A percentile compares a stretch with the other conserved stretches of the same genome.
Evolutionary conservation across 2,797 vertebrate genomes (phyloP).

Genomic region (Phrynocephalus guinanensis): DNA sequence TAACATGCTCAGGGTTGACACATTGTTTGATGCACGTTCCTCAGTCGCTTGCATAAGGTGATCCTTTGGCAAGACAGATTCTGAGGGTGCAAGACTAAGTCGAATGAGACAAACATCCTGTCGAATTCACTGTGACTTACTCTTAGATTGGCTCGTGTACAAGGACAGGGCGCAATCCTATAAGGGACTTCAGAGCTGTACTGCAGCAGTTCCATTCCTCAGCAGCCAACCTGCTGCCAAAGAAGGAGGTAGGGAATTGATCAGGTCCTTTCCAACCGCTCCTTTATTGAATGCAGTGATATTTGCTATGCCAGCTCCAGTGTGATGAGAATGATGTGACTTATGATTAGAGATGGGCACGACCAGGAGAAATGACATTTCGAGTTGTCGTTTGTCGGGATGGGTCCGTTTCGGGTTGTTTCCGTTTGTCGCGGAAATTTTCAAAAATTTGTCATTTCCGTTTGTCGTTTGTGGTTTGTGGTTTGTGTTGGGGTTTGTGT

Average conservation of each 20-base stretch:
- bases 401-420: no score
- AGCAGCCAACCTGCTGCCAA: background rate
- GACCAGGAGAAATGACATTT: no score
- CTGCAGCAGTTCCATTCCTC: background rate
- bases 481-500: no score
- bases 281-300: background rate
- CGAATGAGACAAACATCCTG: background rate
- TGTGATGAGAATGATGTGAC: background rate
- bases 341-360: background rate
- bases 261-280: background rate
- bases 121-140: background rate
- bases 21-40: background rate
- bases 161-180: background rate
- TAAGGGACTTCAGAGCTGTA: no score
- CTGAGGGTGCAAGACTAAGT: background rate
- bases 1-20: background rate
- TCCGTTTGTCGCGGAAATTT: no score
- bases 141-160: background rate
- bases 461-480: no score
- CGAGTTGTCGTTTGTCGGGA: no score
- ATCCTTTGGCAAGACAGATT: background rate
- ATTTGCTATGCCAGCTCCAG: background rate
- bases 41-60: background rate
- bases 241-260: background rate
- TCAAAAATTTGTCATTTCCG: no score